Evolutionary conservation across 2,113 vertebrate genomes (phyloP).

Genomic region (Indri indri): DNA sequence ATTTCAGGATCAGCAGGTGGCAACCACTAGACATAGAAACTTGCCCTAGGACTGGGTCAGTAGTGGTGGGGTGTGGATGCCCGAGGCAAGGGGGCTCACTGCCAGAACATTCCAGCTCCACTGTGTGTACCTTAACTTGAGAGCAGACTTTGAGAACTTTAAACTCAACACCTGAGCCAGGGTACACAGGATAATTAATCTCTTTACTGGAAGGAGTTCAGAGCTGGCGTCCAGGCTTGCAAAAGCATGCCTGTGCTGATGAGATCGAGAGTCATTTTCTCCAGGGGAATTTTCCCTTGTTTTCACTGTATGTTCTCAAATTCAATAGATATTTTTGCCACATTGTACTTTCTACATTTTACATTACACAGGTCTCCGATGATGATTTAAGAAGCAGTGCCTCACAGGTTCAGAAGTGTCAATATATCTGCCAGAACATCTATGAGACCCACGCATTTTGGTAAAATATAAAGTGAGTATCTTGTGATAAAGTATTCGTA

Average conservation of each 20-base stretch:
- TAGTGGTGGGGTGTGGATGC: background rate
- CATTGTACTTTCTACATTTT: background rate
- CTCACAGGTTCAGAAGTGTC: background rate
- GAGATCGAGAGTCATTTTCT: slow-evolving; percentile 20
- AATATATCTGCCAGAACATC: background rate
- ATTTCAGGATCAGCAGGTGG: background rate
- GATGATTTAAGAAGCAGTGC: background rate
- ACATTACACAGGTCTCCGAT: background rate
- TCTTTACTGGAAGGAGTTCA: background rate
- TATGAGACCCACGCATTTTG: background rate
- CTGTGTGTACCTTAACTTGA: background rate
- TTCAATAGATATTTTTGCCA: background rate
- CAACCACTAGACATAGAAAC: background rate
- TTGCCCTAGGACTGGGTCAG: background rate
- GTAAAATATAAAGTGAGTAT: background rate
- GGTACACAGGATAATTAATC: background rate
- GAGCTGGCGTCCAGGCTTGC: background rate
- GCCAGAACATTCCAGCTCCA: background rate
- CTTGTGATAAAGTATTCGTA: background rate
- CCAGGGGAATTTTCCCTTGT: background rate
- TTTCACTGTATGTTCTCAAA: background rate
- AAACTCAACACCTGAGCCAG: background rate
- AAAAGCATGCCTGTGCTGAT: background rate
- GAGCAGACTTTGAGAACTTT: background rate
- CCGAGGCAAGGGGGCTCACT: background rate